These are phyloP conservation scores for Pygoscelis adeliae DNA, from an alignment of 2,113 vertebrate species.

Conservation along the genomic window DNA sequence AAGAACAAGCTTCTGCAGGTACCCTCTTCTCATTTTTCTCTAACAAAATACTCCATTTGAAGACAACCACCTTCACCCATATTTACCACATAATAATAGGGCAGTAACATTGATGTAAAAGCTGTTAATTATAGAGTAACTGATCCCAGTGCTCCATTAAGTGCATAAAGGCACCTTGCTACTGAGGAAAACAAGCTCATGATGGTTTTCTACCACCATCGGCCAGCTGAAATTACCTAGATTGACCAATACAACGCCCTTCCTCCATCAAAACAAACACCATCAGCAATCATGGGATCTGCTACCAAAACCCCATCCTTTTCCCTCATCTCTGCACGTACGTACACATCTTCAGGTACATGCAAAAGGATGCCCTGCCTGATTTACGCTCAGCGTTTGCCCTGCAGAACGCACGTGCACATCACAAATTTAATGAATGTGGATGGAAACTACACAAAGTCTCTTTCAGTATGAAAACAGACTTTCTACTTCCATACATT, in stretches of 20 bases:
- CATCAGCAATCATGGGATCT: accelerated
- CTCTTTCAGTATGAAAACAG: neutral
- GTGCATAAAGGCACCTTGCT: neutral
- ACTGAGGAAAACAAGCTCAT: neutral
- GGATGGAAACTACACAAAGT: neutral
- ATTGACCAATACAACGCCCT: neutral
- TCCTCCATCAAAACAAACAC: neutral
- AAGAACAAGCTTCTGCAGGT: neutral
- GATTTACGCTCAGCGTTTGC: accelerated
- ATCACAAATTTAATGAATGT: accelerated
- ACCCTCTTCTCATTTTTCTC: neutral
- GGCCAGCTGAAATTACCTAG: neutral
- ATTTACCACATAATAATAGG: neutral
- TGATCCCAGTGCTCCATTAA: neutral
- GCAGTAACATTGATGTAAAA: neutral
- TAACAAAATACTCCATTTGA: neutral
- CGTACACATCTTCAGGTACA: accelerated
- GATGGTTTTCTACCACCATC: neutral
- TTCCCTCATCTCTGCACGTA: neutral
- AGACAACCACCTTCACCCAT: neutral
- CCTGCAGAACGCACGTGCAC: no score
- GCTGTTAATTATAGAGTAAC: neutral
- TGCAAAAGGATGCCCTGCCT: accelerated
- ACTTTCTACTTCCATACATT: neutral
- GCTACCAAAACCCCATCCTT: neutral